phyloP scores from a whole-genome alignment of 1,140 invertebrate species.

The Asbolus verrucosus region DNA sequence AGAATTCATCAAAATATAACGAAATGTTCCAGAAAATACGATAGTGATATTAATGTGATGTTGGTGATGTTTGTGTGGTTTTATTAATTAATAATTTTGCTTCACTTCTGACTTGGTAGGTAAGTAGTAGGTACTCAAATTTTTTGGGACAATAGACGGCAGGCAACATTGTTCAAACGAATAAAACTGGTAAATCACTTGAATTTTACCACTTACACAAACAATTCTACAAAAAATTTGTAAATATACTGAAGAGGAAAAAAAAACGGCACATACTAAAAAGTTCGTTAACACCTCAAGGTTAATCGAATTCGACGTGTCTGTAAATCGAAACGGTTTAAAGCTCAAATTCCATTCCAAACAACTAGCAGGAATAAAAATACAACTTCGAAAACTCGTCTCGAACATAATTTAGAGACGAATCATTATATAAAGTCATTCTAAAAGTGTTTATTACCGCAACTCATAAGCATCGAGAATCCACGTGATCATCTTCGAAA shows the following conservation, averaged over 20 bases:
- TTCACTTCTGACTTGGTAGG: no score
- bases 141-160: no score
- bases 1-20: no score
- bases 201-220: not conserved
- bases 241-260: slow-evolving; percentile 15
- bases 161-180: no score
- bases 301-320: slow-evolving; percentile 8
- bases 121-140: slow-evolving; percentile 4
- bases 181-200: no score
- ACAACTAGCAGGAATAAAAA: slow-evolving; percentile 23
- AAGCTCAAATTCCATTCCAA: slow-evolving; percentile 30
- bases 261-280: slow-evolving; percentile 31
- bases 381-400: slow-evolving; percentile 37
- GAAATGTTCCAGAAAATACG: no score
- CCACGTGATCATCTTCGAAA: no score
- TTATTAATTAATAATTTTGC: no score
- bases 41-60: no score
- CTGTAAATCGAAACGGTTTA: slow-evolving; percentile 31
- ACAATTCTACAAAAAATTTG: slow-evolving; percentile 19
- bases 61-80: no score
- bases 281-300: slow-evolving; percentile 35
- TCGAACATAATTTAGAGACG: slow-evolving; percentile 2
- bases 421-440: not conserved
- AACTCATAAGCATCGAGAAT: no score
- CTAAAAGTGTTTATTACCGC: not conserved